Evolutionary conservation across 1,140 invertebrate genomes (phyloP), one percentile per base, ranked within the genome.

Genomic region (Lithobius niger): DNA sequence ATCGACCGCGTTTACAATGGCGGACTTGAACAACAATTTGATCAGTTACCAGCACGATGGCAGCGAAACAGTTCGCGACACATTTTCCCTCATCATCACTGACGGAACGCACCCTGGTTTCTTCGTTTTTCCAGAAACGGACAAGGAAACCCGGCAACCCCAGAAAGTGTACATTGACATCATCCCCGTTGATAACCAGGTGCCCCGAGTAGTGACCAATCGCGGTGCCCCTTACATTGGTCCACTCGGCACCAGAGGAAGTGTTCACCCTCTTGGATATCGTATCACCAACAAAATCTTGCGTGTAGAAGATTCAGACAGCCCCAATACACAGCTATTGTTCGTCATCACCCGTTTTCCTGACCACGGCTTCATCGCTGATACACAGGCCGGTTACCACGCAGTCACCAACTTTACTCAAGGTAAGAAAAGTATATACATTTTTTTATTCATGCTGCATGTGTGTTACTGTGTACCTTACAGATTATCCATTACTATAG

Each of bases 1-100:
- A 28, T 63, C 68, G 2, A 62, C 60, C 1, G 52, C 58, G 10
- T 73, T 72, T 56, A 70, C 69, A 2, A 61, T 66, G 56, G 57
- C 61, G 21, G 71, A 73, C 51, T 52, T 73, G 10, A 61, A 64
- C 24, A 56, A 66, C 13, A 69, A 70, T 48, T 42, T 62, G 19
- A 62, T 74, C 10, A 67, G 63, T 42, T 74, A 74, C 56, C 59
- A 65, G 3, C 73, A 74, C 60, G 65, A 71, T 57, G 70, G 71
- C 16, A 65, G 57, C 42, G 69, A 73, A 53, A 67, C 66, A 13
- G 31, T 57, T 6, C 28, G 56, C 2, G 71, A 74, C 56, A 55
- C 52, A 4, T 69, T 74, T 57, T 58, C 58, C 1, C 70, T 74
- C 55, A 60, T 66, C 19, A 66, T 72, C 0, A 64, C 62, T 27